Evolutionary conservation across 2,888 invertebrate species (phyloP), one percentile per base, ranked within the genome.

Genomic region (Subacronicta megacephala): DNA sequence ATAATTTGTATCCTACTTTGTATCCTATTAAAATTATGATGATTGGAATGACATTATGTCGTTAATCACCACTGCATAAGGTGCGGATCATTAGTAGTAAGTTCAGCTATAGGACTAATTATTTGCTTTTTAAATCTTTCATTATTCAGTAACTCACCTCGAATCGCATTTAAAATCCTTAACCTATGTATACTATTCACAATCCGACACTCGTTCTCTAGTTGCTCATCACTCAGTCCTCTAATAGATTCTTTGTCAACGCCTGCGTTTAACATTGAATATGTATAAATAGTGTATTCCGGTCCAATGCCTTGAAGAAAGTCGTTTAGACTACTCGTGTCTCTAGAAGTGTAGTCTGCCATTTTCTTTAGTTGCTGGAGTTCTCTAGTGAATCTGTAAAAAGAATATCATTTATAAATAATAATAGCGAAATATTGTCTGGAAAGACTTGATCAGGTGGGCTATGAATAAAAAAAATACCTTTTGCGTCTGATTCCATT

Each of bases 251-350:
- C 97, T 83, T 97, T 97, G 88, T 99, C 99, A 31, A 99, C 98
- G 13, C 99, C 99, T 20, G 98, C 97, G 83, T 98, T 98, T 47
- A 99, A 93, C 97, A 99, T 98, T 47, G 97, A 96, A 90, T 99
- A 99, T 0, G 99, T 99, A 90, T 99, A 99, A 73, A 98, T 98
- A 49, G 98, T 97, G 87, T 98, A 98, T 86, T 99, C 99, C 3
- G 96, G 95, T 1, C 98, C 98, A 58, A 99, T 96, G 38, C 95
- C 95, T 82, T 96, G 97, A 37, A 99, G 94, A 85, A 98, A 98
- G 60, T 96, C 96, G 83, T 98, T 98, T 70, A 99, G 95, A 85
- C 97, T 98, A n/a, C 98, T 97, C 6, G 97, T 96, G 87, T 99
- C 99, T 80, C 97, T 96, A 49, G 99, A 99, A 66, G 98, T 98